Evolutionary conservation across 1,140 invertebrate genomes (phyloP), one percentile per base, ranked within the genome.

Genomic region (Brachionus calyciflorus): DNA sequence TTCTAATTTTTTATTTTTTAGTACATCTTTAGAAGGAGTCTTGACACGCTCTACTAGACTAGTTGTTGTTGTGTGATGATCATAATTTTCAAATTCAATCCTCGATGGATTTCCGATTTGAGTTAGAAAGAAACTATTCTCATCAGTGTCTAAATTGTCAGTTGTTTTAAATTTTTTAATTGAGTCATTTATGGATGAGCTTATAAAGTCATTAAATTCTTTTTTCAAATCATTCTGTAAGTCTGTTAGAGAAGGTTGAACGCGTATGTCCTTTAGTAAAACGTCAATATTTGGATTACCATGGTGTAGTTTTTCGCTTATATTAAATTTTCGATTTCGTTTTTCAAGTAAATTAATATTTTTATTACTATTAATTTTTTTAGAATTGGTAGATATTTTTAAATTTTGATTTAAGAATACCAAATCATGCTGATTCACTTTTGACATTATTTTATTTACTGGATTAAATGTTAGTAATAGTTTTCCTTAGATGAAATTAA

Each of bases 121-220:
- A 7, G 60, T 65, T 14, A 65, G 30, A 40, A 60, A 65, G 41
- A 65, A 65, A 12, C 33, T 46, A 21, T 37, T 44, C 12, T 65
- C 37, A 44, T 44, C 10, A 28, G 12, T 26, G 19, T 65, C 40
- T 17, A 33, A 17, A 6, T 63, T 21, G 26, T 55, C 60, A 2
- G 9, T 21, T 41, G 55, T 26, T 21, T 60, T 33, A 17, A 60
- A 60, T 33, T 60, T 60, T 60, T 60, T 28, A 37, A 65, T 65
- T 3, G 60, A 65, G 12, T 65, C 41, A 41, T 44, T 65, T 3
- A 65, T 37, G 12, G 60, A 65, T 46, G 24, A n/a, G n/a, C 24
- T 65, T 44, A 65, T 28, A 44, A 65, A 65, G 21, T 44, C 33
- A 41, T 44, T 41, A 44, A 65, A 65, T 44, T 65, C 60, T 24